phyloP scores from a whole-genome alignment of 2,113 vertebrate genomes.

The Pelmatolapia mariae region DNA sequence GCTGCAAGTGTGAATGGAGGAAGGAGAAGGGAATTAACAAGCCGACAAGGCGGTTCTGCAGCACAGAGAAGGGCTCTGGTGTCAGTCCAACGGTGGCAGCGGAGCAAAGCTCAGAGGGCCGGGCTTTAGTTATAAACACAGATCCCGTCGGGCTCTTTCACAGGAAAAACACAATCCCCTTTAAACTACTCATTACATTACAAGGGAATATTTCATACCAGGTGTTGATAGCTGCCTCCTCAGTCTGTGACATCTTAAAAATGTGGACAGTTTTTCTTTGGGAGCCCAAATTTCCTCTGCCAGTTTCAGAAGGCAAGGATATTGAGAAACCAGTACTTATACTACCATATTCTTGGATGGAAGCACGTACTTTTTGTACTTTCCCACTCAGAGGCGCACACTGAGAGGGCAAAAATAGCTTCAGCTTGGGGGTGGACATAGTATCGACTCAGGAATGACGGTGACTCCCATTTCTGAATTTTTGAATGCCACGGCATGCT shows the following conservation, averaged over 20 bases:
- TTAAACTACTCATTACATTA: background rate
- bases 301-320: background rate
- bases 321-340: background rate
- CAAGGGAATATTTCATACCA: background rate
- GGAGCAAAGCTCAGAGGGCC: conserved; percentile 1
- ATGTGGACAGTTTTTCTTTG: background rate
- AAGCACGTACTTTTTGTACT: conserved; percentile 9
- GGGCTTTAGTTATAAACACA: conserved; percentile 30
- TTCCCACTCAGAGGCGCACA: conserved; percentile 12
- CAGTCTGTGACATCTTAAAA: background rate
- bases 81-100: conserved; percentile 11
- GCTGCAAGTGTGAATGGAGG: conserved; percentile 44
- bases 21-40: conserved; percentile 30
- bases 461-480: conserved; percentile 48
- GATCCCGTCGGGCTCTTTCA: background rate
- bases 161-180: conserved; percentile 15
- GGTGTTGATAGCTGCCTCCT: background rate
- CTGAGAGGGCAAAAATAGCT: conserved; percentile 52
- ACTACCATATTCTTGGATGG: background rate
- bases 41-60: background rate
- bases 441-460: conserved; percentile 38
- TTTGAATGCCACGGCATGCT: conserved; percentile 9
- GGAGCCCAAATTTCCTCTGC: background rate
- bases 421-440: conserved; percentile 33
- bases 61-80: conserved; percentile 16